phyloP scores from a whole-genome alignment of 1,140 invertebrate genomes.

The Bombus difficillimus region DNA sequence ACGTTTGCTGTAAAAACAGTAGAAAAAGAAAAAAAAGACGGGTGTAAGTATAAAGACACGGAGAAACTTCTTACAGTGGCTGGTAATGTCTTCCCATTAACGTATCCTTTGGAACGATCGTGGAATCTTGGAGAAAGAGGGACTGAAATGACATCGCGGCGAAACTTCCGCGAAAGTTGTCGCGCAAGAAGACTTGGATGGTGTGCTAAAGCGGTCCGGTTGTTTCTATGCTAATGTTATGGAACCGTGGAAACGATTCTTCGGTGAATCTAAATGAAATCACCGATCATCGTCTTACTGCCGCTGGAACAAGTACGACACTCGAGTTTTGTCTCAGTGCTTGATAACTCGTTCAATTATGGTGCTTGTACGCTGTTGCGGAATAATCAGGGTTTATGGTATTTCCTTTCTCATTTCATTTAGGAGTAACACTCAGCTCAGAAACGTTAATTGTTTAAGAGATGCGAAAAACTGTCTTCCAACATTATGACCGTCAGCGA shows the following conservation, averaged over 20 bases:
- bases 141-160: not conserved
- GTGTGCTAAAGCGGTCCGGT: slow-evolving; percentile 34
- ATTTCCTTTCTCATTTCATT: not conserved
- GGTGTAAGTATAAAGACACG: not conserved
- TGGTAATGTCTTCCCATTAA: slow-evolving; percentile 41
- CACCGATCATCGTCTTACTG: slow-evolving; percentile 13
- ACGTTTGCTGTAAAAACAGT: slow-evolving; percentile 4
- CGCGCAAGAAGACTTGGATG: slow-evolving; percentile 6
- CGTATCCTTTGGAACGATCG: slow-evolving; percentile 23
- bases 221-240: slow-evolving; percentile 43
- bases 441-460: no score
- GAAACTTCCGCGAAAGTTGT: slow-evolving; percentile 34
- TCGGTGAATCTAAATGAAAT: slow-evolving; percentile 16
- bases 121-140: not conserved
- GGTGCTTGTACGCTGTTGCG: not conserved
- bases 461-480: no score
- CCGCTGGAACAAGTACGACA: not conserved
- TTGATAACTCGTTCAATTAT: not conserved
- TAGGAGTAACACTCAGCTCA: not conserved
- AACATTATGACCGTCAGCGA: no score
- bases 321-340: not conserved
- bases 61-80: slow-evolving; percentile 17
- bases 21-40: not conserved
- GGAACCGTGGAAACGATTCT: not conserved
- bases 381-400: not conserved